phyloP scores from a whole-genome alignment of 2,888 invertebrate species.

The Tricholauxania praeusta region DNA sequence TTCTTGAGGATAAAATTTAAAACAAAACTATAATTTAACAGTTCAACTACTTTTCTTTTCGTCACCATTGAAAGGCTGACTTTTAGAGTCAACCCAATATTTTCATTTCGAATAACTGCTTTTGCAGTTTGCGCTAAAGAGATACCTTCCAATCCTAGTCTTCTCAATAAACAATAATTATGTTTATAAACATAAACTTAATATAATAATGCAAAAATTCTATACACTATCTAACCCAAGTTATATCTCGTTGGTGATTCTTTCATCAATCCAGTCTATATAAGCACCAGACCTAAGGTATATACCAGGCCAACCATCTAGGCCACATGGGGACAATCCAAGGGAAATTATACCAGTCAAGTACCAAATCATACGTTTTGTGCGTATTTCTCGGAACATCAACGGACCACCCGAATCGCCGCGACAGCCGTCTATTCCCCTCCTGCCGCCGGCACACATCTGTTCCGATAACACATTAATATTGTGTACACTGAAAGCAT shows the following conservation, averaged over 20 bases:
- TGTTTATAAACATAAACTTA: neutral
- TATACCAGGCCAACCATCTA: conserved; percentile 72
- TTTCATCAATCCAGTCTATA: conserved; percentile 69
- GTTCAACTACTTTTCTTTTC: no score
- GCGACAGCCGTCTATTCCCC: conserved; percentile 58
- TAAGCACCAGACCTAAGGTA: conserved; percentile 71
- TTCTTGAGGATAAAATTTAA: no score
- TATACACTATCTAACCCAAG: neutral
- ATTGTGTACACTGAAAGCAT: conserved; percentile 57
- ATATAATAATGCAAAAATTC: neutral
- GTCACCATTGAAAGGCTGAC: no score
- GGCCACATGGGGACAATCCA: conserved; percentile 72
- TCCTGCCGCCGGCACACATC: no score
- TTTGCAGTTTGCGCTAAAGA: no score
- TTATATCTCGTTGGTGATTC: conserved; percentile 44
- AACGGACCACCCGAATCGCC: conserved; percentile 74
- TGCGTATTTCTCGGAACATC: conserved; percentile 62
- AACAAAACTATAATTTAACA: no score
- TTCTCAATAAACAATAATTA: no score
- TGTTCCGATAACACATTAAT: no score
- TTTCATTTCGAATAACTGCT: no score
- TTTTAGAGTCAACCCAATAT: no score
- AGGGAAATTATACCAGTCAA: conserved; percentile 72
- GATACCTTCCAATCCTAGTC: no score
- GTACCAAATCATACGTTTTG: conserved; percentile 64